Evolutionary conservation across 2,797 vertebrate genomes (phyloP), one percentile per base, ranked within the genome.

Genomic region (Telmatherina bonti): DNA sequence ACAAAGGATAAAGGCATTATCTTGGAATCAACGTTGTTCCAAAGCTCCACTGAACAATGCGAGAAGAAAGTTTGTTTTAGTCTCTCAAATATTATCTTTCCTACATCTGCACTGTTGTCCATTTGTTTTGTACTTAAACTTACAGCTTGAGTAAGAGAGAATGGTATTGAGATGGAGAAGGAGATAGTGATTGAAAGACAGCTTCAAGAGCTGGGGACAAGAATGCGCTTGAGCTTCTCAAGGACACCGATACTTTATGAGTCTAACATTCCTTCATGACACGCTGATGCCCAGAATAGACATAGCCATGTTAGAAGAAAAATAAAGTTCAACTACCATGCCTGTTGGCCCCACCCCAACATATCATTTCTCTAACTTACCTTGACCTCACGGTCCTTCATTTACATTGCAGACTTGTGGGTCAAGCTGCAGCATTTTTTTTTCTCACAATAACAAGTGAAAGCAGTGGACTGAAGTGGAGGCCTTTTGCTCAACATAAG

Each of bases 231-330:
- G 54, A 85, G 83, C 79, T 92, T 90, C 86, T 93, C 86, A 90
- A 93, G 90, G 91, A 89, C 89, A 91, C 72, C 3, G 80, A 86
- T 87, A 83, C 88, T 94, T 93, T 91, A 93, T 88, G 85, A 87
- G 79, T 81, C 74, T 87, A 80, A 83, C 92, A 88, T 93, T 91
- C 89, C 88, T 88, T 76, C 84, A 79, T 91, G 88, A 90, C 90
- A 91, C 78, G 79, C 84, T 81, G 81, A 89, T 90, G 78, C 87
- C 88, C 84, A 88, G 84, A 93, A 90, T 89, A 91, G 88, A 90
- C 78, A 69, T 73, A 79, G 84, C 74, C 61, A 68, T 47, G 78
- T 79, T 82, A 43, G 26, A 27, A 30, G 7, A 41, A 30, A 64
- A 84, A 80, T 67, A 76, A 70, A 70, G 54, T 79, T 83, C 83